Base-by-base conservation (phyloP, 2,797 vertebrate species). In the Sebastes itinus region DNA sequence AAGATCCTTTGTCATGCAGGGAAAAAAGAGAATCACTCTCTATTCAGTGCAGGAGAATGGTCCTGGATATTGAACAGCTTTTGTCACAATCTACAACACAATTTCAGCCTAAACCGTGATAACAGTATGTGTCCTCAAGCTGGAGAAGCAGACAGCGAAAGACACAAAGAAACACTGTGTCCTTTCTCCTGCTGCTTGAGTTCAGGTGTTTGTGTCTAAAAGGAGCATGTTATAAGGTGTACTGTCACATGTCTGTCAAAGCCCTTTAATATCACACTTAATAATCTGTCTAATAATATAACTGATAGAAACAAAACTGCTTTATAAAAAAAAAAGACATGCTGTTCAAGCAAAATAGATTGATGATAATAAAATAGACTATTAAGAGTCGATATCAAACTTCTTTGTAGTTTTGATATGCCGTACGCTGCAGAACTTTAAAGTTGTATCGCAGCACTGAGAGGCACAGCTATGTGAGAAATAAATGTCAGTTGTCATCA, bases 401-500 rank as follows among this genome's bases (percentile, higher is more conserved):
- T 3, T 33, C 7, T 32, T 35, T 65, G 18, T 22, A 28, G 46
- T 30, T 22, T 11, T 42, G 14, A 73, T 63, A 54, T n/a, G 27
- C 42, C 4, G 20, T 16, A 32, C 23, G 28, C 11, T n/a, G n/a
- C 12, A 20, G 8, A 27, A 27, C 22, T 13, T 56, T 9, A 32
- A 35, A 56, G 28, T 3, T 14, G 27, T 14, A n/a, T 28, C 11
- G 6, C 54, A 59, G 58, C 1, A 0, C 33, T 23, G 58, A 77
- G 27, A 80, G 32, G 18, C 64, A 42, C 30, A 35, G 9, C 10
- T 63, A 56, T 30, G 28, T 65, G 33, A 64, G 11, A 75, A 81
- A n/a, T 69, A 77, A 87, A 85, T 85, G 72, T 88, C 65, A 83
- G 66, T 64, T 83, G 71, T 83, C 81, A 61, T 59, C 18, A 18